A percentile compares a stretch with the other conserved stretches of the same genome.
Evolutionary conservation across 2,888 invertebrate genomes (phyloP).

Genomic region (Didymodactylos carnosus): DNA sequence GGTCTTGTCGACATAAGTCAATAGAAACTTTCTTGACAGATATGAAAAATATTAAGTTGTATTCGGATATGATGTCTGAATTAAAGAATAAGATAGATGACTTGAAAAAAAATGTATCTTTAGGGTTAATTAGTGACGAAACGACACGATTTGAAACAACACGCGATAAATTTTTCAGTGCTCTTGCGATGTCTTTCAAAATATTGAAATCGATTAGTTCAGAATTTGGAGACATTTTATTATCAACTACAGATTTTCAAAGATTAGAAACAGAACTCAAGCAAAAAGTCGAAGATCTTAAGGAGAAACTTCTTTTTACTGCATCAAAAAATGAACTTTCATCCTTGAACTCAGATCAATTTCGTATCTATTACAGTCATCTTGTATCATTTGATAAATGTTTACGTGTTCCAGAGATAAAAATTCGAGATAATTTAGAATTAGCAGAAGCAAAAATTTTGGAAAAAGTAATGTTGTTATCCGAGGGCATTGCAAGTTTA

Average conservation of each 20-base stretch:
- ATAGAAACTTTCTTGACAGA: neutral
- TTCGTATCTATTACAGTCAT: neutral
- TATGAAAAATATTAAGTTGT: neutral
- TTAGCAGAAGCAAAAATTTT: neutral
- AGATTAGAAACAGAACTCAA: neutral
- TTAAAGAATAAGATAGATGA: neutral
- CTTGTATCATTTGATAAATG: neutral
- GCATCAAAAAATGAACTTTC: neutral
- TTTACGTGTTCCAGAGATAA: neutral
- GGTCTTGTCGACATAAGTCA: neutral
- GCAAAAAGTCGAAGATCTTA: neutral
- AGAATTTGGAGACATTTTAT: neutral
- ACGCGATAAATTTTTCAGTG: neutral
- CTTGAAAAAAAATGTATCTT: too few species aligned
- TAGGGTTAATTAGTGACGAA: neutral
- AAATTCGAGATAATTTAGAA: neutral
- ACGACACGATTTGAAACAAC: neutral
- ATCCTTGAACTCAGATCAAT: neutral
- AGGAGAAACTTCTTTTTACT: neutral
- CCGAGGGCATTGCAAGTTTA: neutral
- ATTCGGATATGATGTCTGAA: neutral
- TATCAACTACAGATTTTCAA: neutral
- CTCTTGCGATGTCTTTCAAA: neutral
- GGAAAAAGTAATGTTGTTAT: neutral
- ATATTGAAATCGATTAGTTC: neutral